These are phyloP conservation scores for Anguilla marmorata DNA, from an alignment of 2,797 vertebrate genomes.

Conservation along the genomic window DNA sequence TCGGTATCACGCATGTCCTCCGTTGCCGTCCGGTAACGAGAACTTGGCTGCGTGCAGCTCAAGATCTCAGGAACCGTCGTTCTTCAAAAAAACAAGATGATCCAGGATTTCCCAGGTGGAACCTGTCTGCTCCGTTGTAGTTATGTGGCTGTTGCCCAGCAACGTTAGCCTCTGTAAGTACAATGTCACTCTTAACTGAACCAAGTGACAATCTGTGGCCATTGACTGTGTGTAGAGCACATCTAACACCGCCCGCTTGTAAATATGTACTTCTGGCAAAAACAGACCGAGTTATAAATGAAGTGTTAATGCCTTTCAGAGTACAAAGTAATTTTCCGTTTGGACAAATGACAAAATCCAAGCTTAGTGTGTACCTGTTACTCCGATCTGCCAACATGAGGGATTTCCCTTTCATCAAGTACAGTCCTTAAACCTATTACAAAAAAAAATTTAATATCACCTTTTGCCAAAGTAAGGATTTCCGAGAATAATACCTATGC, in stretches of 20 bases:
- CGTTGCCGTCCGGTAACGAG: background rate
- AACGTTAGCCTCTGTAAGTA: background rate
- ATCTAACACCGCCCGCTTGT: background rate
- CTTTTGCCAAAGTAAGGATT: slow-evolving; percentile 28
- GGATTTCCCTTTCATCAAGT: slow-evolving; percentile 13
- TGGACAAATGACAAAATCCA: background rate
- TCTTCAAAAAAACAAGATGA: background rate
- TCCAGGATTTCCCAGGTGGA: background rate
- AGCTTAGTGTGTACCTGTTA: background rate
- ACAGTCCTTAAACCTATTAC: background rate
- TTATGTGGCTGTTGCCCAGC: background rate
- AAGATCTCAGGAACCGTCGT: background rate
- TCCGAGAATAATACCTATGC: background rate
- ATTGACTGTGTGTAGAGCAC: background rate
- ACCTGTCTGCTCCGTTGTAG: background rate
- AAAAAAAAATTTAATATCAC: background rate
- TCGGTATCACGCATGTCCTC: background rate
- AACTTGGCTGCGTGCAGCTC: background rate
- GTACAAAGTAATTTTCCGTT: background rate
- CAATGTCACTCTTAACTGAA: background rate
- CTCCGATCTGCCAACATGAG: slow-evolving; percentile 27
- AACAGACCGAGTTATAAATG: background rate
- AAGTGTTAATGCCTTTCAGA: slow-evolving; percentile 18
- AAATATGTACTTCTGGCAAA: background rate
- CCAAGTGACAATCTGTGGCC: background rate